Percentiles rank a stretch among this genome's conserved stretches.
These are phyloP conservation scores for Allobates femoralis DNA, from an alignment of 2,797 vertebrate species.

Conservation along the genomic window DNA sequence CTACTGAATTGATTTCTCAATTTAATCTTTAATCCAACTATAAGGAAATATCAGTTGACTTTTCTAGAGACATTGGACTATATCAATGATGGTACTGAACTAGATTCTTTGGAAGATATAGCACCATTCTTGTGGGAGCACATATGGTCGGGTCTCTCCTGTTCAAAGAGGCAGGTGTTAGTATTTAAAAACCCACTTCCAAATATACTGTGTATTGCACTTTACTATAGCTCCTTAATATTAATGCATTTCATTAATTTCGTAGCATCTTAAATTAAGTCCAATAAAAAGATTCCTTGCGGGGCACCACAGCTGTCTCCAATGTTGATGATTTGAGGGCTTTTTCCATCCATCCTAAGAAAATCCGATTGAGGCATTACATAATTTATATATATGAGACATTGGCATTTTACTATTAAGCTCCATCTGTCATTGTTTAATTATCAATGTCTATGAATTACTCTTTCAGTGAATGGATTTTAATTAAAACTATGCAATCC, in stretches of 20 bases:
- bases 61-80: background rate
- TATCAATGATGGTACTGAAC: background rate
- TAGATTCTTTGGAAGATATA: background rate
- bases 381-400: slow-evolving; percentile 55
- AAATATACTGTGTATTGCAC: slow-evolving; percentile 24
- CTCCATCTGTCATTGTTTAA: slow-evolving; percentile 65
- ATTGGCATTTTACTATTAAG: slow-evolving; percentile 61
- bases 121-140: background rate
- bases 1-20: background rate
- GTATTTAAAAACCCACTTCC: slow-evolving; percentile 45
- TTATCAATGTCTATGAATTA: slow-evolving; percentile 60
- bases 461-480: slow-evolving; percentile 56
- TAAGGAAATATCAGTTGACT: background rate
- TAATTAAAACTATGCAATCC: slow-evolving; percentile 63
- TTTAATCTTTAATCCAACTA: background rate
- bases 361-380: slow-evolving; percentile 55
- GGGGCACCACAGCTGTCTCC: slow-evolving; percentile 47
- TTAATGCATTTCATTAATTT: slow-evolving; percentile 66
- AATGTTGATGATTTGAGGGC: slow-evolving; percentile 56
- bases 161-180: slow-evolving; percentile 30
- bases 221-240: slow-evolving; percentile 32
- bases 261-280: slow-evolving; percentile 62
- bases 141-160: background rate
- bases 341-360: slow-evolving; percentile 56
- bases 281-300: slow-evolving; percentile 62